Conservation (phyloP, 2,797 vertebrate genomes). For the Clarias fuscus region DNA sequence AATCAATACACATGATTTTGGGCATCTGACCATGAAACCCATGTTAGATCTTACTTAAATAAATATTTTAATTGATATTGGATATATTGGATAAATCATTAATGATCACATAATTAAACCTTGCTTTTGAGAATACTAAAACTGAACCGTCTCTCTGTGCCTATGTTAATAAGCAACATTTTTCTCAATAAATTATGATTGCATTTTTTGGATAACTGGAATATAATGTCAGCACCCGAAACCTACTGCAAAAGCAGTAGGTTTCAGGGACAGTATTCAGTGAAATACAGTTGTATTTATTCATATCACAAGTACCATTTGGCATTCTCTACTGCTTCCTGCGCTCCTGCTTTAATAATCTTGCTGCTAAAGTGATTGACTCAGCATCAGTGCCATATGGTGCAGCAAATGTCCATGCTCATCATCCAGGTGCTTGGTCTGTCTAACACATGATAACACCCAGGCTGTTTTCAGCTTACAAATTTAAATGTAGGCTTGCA, state of each 20-base stretch:
- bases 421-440: conserved; percentile 43
- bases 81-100: background rate
- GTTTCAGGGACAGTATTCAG: conserved; percentile 56
- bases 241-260: background rate
- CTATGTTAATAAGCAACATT: background rate
- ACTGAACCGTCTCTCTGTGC: background rate
- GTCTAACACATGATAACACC: conserved; percentile 44
- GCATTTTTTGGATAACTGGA: background rate
- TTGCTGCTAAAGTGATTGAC: conserved; percentile 45
- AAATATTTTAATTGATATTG: too few relatives aligned
- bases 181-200: background rate
- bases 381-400: conserved; percentile 56
- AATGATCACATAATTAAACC: background rate
- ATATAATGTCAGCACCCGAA: background rate
- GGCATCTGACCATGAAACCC: background rate
- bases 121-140: background rate
- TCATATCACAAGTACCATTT: conserved; percentile 42
- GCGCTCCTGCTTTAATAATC: conserved; percentile 34
- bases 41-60: background rate
- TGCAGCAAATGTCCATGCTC: conserved; percentile 52
- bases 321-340: conserved; percentile 36
- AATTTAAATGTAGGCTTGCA: conserved; percentile 63
- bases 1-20: background rate
- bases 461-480: conserved; percentile 20
- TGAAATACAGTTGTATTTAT: conserved; percentile 59